Conservation (phyloP, 2,113 vertebrate genomes). For the Procavia capensis region DNA sequence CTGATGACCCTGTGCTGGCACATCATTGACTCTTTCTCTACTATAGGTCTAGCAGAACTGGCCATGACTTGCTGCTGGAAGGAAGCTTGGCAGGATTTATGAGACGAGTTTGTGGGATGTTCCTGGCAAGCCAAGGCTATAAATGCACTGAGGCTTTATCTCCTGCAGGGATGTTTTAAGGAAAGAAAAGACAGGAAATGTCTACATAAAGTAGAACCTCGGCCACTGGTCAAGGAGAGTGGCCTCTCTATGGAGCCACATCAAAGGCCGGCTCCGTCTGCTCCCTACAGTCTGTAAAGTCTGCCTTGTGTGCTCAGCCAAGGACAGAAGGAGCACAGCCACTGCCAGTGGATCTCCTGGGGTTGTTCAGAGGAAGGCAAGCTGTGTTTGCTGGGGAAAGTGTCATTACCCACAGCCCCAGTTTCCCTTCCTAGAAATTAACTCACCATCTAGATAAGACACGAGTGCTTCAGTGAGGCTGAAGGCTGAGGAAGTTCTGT, state of each 20-base stretch:
- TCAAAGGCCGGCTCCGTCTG: constrained; percentile 67
- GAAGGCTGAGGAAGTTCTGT: background rate
- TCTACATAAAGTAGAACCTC: constrained; percentile 60
- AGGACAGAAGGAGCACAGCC: constrained; percentile 5
- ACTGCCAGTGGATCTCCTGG: background rate
- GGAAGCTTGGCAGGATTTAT: constrained; percentile 59
- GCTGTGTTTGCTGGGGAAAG: background rate
- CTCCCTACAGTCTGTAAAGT: background rate
- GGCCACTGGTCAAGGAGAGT: constrained; percentile 60
- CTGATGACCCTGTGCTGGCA: background rate
- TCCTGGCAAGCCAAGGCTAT: constrained; percentile 65
- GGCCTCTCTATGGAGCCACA: constrained; percentile 63
- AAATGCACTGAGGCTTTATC: constrained; percentile 61
- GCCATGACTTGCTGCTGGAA: constrained; percentile 43
- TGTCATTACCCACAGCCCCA: background rate
- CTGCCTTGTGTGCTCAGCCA: background rate
- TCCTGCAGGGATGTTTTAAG: constrained; percentile 64
- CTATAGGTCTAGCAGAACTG: background rate
- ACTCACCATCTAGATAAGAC: background rate
- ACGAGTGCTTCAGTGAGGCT: background rate
- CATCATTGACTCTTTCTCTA: constrained; percentile 24
- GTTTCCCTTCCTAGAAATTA: background rate
- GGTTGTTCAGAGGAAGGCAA: background rate
- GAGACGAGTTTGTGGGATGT: constrained; percentile 65
- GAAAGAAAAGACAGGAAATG: constrained; percentile 54